Conservation (phyloP, 1,140 invertebrate genomes). For the Diorhabda sublineata region DNA sequence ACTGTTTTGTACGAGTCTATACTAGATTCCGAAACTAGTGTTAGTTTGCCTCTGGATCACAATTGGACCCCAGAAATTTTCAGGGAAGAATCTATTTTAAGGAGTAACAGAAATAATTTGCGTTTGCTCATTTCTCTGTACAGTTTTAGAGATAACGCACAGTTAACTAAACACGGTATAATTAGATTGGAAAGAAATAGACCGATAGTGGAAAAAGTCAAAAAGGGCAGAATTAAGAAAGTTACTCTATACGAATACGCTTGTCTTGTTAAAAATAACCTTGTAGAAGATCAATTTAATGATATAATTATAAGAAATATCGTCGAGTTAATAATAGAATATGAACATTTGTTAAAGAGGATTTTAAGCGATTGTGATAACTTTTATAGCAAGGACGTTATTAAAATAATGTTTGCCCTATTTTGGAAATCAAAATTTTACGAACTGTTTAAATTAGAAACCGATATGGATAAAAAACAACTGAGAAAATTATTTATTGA, state of each 20-base stretch:
- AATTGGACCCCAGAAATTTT: conserved; percentile 33
- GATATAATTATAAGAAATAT: conserved; percentile 34
- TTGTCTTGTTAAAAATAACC: conserved; percentile 32
- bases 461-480: background rate
- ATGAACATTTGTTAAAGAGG: conserved; percentile 28
- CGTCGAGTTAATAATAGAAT: conserved; percentile 29
- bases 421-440: conserved; percentile 34
- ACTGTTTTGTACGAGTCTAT: no score
- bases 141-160: conserved; percentile 8
- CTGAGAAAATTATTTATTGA: conserved; percentile 6
- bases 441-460: conserved; percentile 23
- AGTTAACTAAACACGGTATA: no score
- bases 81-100: conserved; percentile 4
- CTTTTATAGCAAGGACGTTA: conserved; percentile 23
- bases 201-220: conserved; percentile 6
- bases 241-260: conserved; percentile 32
- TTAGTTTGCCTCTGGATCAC: conserved; percentile 26
- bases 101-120: conserved; percentile 28
- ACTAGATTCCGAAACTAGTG: no score
- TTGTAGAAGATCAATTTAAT: conserved; percentile 36
- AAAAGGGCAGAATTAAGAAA: conserved; percentile 11
- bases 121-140: conserved; percentile 16
- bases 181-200: background rate
- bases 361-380: background rate
- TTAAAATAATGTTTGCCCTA: conserved; percentile 28